Evolutionary conservation across 2,797 vertebrate species (phyloP), one percentile per base, ranked within the genome.

Genomic region (Capromys pilorides): DNA sequence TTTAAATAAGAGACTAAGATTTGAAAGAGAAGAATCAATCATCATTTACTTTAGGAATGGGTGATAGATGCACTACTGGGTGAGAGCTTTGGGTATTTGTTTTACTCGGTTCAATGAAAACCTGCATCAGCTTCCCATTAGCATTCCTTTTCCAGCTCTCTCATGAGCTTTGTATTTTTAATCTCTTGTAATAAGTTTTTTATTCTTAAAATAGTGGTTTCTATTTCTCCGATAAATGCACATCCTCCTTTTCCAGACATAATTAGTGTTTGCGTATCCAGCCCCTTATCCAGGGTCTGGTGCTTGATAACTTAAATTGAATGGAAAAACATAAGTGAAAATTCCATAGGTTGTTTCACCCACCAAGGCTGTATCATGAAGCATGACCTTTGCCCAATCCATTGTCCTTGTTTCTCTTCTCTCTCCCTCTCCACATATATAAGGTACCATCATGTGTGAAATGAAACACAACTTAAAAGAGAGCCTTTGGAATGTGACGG

Each of bases 131-230:
- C 64, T 80, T 83, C 59, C 54, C 45, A 61, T 67, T 71, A 19
- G 24, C 5, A 5, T 81, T 57, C n/a, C 5, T 85, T 81, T 51
- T 3, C 8, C 4, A 28, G 19, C 51, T 88, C 19, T 49, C 83
- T 75, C 9, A 62, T 64, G 61, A 57, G 54, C 62, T 67, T 77
- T 22, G 9, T 26, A 31, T 64, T 69, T 61, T 57, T 59, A 93
- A 22, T 94, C 39, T 73, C 36, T 80, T 95, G 26, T 9, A 86
- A 77, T 89, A 84, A 84, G 62, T 94, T 8, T 7, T 24, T 88
- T 28, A 18, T 31, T 96, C 80, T 95, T 89, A 28, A 95, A 87
- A 67, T 86, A 67, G 31, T 36, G 13, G 10, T 62, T 91, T 90
- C 51, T 22, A 54, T 57, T 91, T 91, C 24, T 51, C 21, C 75